A percentile compares a stretch with the other conserved stretches of the same genome.
Evolutionary conservation across 2,888 invertebrate species (phyloP).

Genomic region (Charanyca ferruginea): DNA sequence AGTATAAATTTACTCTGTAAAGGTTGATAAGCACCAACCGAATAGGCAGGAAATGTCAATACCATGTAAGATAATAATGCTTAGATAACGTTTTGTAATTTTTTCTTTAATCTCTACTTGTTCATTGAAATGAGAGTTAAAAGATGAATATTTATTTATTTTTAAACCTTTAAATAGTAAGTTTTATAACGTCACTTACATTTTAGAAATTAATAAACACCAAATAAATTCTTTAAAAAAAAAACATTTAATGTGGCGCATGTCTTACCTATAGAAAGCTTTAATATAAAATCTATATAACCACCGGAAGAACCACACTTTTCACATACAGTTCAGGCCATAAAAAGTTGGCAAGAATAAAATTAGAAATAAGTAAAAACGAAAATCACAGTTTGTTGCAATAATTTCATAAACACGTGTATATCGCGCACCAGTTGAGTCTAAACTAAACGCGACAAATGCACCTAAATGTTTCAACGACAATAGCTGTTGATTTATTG

Average conservation of each 20-base stretch:
- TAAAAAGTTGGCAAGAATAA: not conserved
- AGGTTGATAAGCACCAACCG: too few species aligned
- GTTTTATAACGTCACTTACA: not conserved
- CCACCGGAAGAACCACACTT: slow-evolving; percentile 14
- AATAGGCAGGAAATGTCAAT: too few species aligned
- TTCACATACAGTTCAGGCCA: slow-evolving; percentile 33
- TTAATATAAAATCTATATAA: too few species aligned
- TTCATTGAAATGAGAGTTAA: too few species aligned
- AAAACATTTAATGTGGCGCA: not conserved
- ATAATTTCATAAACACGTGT: slow-evolving; percentile 36
- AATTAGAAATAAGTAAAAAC: slow-evolving; percentile 26
- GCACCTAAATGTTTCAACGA: slow-evolving; percentile 38
- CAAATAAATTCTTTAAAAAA: slow-evolving; percentile 1
- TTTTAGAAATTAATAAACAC: not conserved
- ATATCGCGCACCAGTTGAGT: slow-evolving; percentile 24
- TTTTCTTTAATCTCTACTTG: too few species aligned
- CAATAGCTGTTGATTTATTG: slow-evolving; percentile 49
- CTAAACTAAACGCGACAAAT: slow-evolving; percentile 27
- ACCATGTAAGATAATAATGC: too few species aligned
- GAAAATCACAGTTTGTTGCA: slow-evolving; percentile 25
- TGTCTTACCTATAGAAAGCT: slow-evolving; percentile 32
- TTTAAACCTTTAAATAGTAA: too few species aligned
- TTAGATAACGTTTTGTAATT: slow-evolving; percentile 1
- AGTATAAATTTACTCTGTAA: too few species aligned
- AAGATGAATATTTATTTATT: too few species aligned